These are phyloP conservation scores for Marisa cornuarietis DNA, from an alignment of 1,140 invertebrate genomes.

Conservation along the genomic window DNA sequence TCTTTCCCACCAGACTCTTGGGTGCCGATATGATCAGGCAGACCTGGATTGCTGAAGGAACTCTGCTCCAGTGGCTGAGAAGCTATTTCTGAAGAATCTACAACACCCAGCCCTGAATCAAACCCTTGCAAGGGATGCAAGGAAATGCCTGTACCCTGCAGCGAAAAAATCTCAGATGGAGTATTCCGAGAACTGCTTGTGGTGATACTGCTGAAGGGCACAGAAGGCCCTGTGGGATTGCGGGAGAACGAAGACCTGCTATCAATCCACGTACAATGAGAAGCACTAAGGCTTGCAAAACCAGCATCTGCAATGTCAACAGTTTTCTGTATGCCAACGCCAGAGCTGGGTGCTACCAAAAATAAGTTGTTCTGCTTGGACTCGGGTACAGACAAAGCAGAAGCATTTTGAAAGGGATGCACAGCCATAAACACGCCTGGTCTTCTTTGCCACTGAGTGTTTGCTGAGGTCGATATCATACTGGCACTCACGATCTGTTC, in stretches of 20 bases:
- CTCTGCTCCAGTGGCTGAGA: not conserved
- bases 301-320: not conserved
- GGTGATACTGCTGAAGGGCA: not conserved
- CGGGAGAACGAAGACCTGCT: not conserved
- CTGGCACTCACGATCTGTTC: not conserved
- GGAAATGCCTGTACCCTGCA: not conserved
- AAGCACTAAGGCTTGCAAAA: not conserved
- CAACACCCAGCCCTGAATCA: not conserved
- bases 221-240: not conserved
- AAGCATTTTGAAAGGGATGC: slow-evolving; percentile 30
- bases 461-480: not conserved
- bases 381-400: slow-evolving; percentile 1
- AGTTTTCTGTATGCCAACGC: not conserved
- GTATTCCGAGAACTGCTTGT: not conserved
- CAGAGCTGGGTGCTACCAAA: not conserved
- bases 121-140: slow-evolving; percentile 12
- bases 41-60: not conserved
- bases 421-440: slow-evolving; percentile 35
- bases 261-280: not conserved
- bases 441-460: slow-evolving; percentile 19
- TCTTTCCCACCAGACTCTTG: not conserved
- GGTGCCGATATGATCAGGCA: not conserved
- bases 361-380: slow-evolving; percentile 63
- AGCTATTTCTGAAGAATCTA: not conserved
- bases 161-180: not conserved